phyloP scores from a whole-genome alignment of 1,140 invertebrate genomes.

The Oreohelix idahoensis region DNA sequence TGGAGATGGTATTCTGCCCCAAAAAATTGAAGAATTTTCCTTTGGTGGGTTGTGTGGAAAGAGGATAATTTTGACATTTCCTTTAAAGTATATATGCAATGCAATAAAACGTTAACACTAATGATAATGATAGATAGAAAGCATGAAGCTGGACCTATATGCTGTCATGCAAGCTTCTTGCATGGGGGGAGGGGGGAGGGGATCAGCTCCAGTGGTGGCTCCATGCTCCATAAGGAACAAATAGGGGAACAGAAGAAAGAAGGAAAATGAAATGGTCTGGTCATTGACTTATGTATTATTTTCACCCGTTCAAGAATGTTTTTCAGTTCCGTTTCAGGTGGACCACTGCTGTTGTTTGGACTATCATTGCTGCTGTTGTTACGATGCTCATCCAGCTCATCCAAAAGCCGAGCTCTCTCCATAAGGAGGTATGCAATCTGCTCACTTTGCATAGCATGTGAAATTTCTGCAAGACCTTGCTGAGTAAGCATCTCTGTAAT shows the following conservation, averaged over 20 bases:
- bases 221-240: too few species aligned
- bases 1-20: too few species aligned
- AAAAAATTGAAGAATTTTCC: too few species aligned
- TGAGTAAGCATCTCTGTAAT: slow-evolving; percentile 69
- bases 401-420: slow-evolving; percentile 68
- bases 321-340: slow-evolving; percentile 49
- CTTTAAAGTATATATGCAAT: too few species aligned
- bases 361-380: slow-evolving; percentile 6
- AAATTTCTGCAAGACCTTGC: slow-evolving; percentile 70
- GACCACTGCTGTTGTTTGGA: slow-evolving; percentile 23
- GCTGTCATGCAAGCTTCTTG: too few species aligned
- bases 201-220: too few species aligned
- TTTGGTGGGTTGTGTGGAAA: too few species aligned
- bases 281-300: not conserved
- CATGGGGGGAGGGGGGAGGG: too few species aligned
- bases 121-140: too few species aligned
- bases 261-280: not conserved
- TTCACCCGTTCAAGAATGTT: slow-evolving; percentile 46
- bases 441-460: slow-evolving; percentile 62
- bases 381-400: slow-evolving; percentile 63
- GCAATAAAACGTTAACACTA: too few species aligned
- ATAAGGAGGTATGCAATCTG: slow-evolving; percentile 71
- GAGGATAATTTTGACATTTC: too few species aligned
- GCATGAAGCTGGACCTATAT: too few species aligned
- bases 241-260: not conserved